Percentiles rank a stretch among this genome's conserved stretches.
phyloP scores from a whole-genome alignment of 2,113 vertebrate species.

The Xenopus laevis region DNA sequence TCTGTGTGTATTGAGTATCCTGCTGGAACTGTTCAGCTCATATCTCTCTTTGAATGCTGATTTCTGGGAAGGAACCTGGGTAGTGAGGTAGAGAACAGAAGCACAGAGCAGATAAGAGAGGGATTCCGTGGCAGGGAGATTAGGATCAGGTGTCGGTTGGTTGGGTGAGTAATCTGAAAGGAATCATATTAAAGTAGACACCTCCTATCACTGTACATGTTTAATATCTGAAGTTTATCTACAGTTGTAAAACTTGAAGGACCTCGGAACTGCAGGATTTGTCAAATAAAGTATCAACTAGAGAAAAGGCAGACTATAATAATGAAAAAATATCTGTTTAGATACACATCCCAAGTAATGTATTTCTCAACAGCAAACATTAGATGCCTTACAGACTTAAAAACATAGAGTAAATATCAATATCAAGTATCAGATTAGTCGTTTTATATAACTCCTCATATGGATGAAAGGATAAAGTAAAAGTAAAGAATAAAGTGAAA shows the following conservation, averaged over 20 bases:
- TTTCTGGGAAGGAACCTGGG: constrained; percentile 6
- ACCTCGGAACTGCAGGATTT: neutral
- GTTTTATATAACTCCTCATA: too few species aligned
- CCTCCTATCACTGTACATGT: constrained; percentile 7
- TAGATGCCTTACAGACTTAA: too few species aligned
- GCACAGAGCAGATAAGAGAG: neutral
- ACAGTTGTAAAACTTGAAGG: constrained; percentile 3
- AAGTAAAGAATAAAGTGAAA: too few species aligned
- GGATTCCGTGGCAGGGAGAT: neutral
- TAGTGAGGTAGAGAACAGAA: constrained; percentile 9
- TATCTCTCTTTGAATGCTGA: constrained; percentile 8
- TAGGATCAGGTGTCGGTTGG: constrained; percentile 25
- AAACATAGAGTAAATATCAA: too few species aligned
- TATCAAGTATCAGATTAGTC: too few species aligned
- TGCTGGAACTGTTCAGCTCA: neutral
- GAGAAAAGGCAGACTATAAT: neutral
- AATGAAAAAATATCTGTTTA: neutral
- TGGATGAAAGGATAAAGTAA: too few species aligned
- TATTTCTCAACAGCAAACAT: too few species aligned
- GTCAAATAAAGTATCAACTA: neutral
- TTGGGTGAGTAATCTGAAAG: constrained; percentile 10
- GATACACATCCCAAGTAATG: neutral
- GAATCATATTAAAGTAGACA: constrained; percentile 22
- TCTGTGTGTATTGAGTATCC: neutral
- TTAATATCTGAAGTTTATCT: constrained; percentile 2